Evolutionary conservation across 2,113 vertebrate species (phyloP), one percentile per base, ranked within the genome.

Genomic region (Pollimyrus isidori): DNA sequence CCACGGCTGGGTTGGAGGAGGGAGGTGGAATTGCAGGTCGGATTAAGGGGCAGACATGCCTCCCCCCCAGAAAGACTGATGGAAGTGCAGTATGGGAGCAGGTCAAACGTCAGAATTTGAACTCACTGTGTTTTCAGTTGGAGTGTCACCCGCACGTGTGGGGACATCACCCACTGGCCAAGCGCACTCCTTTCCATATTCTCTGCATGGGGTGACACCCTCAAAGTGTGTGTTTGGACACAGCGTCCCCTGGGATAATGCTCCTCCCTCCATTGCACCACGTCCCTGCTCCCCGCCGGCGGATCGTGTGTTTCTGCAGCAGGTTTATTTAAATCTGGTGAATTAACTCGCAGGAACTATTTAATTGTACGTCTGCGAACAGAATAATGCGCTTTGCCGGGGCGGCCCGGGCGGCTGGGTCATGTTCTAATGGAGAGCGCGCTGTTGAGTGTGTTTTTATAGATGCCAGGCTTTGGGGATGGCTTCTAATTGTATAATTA

Each of bases 401-500:
- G 83, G 93, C 90, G 80, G 90, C 85, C 92, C 89, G 69, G 93
- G 93, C 90, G 86, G 89, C 91, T 62, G 92, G 96, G 95, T 96
- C 95, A 95, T 91, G 89, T 92, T 92, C 91, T 96, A 96, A 96
- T 96, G 95, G 94, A 92, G 94, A 92, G 94, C 92, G 93, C 95
- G 93, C 93, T 94, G 93, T 93, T 91, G 94, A 93, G 94, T 94
- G 92, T 95, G 94, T 94, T 95, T 94, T 93, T 95, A 94, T 95
- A 95, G 93, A 95, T 91, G 91, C 91, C 94, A 52, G 92, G 93
- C 94, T 95, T 94, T 95, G 93, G 92, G 93, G 93, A 93, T 92
- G 89, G 92, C 93, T 94, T 92, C 92, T 95, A 95, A 96, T 96
- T 94, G 94, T 95, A 92, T 96, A 96, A 96, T 96, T 96, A 96